Base-by-base conservation (phyloP, 2,888 invertebrate genomes). In the Lithophane semibrunnea region DNA sequence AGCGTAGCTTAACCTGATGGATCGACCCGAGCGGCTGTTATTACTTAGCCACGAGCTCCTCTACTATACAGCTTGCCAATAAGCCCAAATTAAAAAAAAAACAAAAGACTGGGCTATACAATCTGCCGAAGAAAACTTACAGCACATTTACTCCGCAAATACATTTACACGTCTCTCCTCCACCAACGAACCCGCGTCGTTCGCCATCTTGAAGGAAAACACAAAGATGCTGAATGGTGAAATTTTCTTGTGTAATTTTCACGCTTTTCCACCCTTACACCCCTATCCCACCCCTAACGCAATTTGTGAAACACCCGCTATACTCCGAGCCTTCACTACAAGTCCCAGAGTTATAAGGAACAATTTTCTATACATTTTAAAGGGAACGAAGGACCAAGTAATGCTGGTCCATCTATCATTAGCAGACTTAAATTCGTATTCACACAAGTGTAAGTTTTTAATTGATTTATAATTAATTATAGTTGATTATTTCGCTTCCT, bases 161-260 rank as follows among this genome's bases (percentile, higher is more conserved):
- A 76, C 90, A 92, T 65, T 64, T 91, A 89, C 91, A 42, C 44
- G 89, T 78, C 56, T 92, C 66, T 90, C 1, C 54, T 52, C 73
- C 58, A 73, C 75, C 16, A 65, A 68, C 74, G 78, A 76, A 88
- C 83, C 75, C 77, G 70, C 84, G 82, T 84, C 89, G 78, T 77
- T 70, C 96, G 96, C 96, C 96, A 96, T 96, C 96, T 96, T 96
- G 95, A 92, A 94, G 94, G 94, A 96, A 95, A 95, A 95, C 94
- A 96, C 96, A 96, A 96, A 96, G 96, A 96, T 96, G 96, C 94
- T 95, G 96, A 96, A 95, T 95, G 93, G 94, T 88, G 95, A 95
- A 96, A 96, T 96, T 96, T 96, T 96, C 96, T 96, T 95, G 95
- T 96, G 95, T 96, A 96, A 96, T 96, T 96, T 96, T 96, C 96